phyloP scores from a whole-genome alignment of 2,888 invertebrate genomes.

The Netelia inedita region DNA sequence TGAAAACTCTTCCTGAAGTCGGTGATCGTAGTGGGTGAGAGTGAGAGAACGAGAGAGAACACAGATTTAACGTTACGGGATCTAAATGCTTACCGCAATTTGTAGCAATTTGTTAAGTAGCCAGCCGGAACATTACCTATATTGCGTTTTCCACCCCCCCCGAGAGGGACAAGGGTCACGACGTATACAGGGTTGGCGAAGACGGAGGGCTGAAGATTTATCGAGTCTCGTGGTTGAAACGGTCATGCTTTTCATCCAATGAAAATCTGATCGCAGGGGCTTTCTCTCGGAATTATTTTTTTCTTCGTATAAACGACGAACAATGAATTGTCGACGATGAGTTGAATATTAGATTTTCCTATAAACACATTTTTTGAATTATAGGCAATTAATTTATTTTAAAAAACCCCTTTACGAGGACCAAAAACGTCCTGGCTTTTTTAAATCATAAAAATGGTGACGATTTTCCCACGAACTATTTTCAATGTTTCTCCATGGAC shows the following conservation, averaged over 20 bases:
- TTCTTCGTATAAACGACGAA: background rate
- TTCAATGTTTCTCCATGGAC: too few species aligned
- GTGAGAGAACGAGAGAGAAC: conserved; percentile 69
- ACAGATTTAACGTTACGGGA: conserved; percentile 76
- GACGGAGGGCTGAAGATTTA: conserved; percentile 56
- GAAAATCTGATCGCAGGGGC: conserved; percentile 14
- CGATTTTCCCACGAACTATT: background rate
- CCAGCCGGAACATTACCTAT: conserved; percentile 84
- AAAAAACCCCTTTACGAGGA: too few species aligned
- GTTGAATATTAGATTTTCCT: too few species aligned
- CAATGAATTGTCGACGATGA: too few species aligned
- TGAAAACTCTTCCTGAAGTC: background rate
- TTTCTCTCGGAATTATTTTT: conserved; percentile 13
- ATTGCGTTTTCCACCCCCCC: conserved; percentile 79
- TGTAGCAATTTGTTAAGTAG: conserved; percentile 85
- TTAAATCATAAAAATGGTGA: too few species aligned
- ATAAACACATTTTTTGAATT: too few species aligned
- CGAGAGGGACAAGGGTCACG: conserved; percentile 8
- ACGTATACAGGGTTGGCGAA: conserved; percentile 44
- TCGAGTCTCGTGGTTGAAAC: conserved; percentile 36
- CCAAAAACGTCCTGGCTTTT: background rate
- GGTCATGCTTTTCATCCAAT: conserved; percentile 49
- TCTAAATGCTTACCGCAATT: conserved; percentile 83
- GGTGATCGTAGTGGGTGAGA: conserved; percentile 4
- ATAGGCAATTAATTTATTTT: too few species aligned